Base-by-base conservation (phyloP, 2,888 invertebrate genomes). In the Malthinus seriepunctatus region DNA sequence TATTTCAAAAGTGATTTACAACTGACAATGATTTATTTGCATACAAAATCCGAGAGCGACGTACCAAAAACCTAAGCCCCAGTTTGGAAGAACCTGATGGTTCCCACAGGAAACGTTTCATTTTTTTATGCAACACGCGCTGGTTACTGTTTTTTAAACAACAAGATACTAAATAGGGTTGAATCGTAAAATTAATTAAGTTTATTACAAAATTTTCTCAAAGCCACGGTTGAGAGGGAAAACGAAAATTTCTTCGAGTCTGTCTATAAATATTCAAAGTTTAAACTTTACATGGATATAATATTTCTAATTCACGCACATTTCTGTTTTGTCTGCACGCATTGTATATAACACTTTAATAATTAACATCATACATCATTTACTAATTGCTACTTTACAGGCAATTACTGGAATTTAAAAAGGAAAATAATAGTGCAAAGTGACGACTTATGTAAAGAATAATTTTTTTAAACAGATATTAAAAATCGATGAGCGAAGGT, bases 21-120 rank as follows among this genome's bases (percentile, higher is more conserved):
- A 68, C 71, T 66, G 72, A 71, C 71, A 68, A 70, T 72, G 73
- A 73, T 73, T 72, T 72, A 73, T 73, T 70, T 70, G 67, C 71
- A 71, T 71, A 67, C 64, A 69, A 65, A 71, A 66, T 67, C 59
- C 63, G 64, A 64, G 65, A 66, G 66, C 66, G 66, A 67, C 63
- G 67, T 67, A 64, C 67, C 67, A 63, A 60, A 23, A 65, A 63
- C 60, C 66, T 53, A 59, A 58, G 62, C 56, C 62, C 51, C 61
- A 56, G 58, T 58, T 58, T 63, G 47, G 48, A 63, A 63, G 66
- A 67, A 65, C 65, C 58, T 61, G 58, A 60, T 44, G 61, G 51
- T 52, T 68, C 68, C 67, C 67, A 51, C 55, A 62, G 64, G 68
- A 68, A 64, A 66, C 64, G 65, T 65, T 68, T 61, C 64, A 60